Base-by-base conservation (phyloP, 2,113 vertebrate genomes). In the Sarotherodon lohbergeri region DNA sequence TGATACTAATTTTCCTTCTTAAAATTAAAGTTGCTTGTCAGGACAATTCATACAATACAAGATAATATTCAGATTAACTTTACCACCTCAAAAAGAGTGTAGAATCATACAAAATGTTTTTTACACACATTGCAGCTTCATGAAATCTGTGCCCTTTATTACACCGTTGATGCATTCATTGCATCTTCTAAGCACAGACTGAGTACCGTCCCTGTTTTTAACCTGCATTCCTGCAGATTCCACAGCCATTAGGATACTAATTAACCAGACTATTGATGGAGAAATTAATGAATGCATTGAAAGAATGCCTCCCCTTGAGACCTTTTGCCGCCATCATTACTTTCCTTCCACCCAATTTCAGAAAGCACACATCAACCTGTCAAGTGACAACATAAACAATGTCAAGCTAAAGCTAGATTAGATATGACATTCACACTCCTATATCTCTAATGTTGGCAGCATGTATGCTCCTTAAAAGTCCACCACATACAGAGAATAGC, bases 321-420 rank as follows among this genome's bases (percentile, higher is more conserved):
- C 86, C 59, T 83, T 88, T 43, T 34, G 52, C 85, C 63, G 48
- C 61, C 57, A 81, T 91, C 85, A 87, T 89, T 91, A 82, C 80
- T 82, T 86, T 89, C 80, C 22, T 71, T 90, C 84, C 79, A 56
- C 80, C 81, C 55, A 27, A 36, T 87, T 48, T 29, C 82, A 87
- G 88, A 93, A 92, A 88, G 91, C 86, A 92, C 87, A 73, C 22
- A 82, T 94, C 90, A 91, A 43, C 81, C 84, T 91, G 89, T 92
- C 92, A 76, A 17, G 50, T 55, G 59, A 88, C 79, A 91, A 86
- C 55, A 56, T 88, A 92, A 94, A 95, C 92, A 92, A 19, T 89
- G 93, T 91, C 92, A 87, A 24, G 13, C 13, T 36, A 39, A 92
- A 95, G 88, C 22, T 90, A 46, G 81, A 84, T 87, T 61, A 2